Evolutionary conservation across 2,797 vertebrate species (phyloP), one percentile per base, ranked within the genome.

Genomic region (Siniperca undulata): DNA sequence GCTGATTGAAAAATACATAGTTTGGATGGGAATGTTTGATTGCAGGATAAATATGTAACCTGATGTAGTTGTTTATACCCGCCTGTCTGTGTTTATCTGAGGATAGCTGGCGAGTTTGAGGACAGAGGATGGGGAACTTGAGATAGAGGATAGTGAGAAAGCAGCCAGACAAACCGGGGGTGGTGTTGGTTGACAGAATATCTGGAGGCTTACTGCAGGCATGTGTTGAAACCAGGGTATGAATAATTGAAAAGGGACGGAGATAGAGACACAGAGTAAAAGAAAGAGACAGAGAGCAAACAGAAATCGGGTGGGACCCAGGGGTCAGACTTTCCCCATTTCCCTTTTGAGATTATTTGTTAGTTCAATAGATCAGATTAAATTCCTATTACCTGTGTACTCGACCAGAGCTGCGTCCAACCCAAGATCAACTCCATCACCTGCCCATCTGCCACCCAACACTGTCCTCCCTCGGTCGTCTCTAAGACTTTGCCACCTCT

Each of bases 191-290:
- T 87, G 84, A 89, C 87, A 83, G 85, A 78, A 84, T 86, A 86
- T 86, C 87, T 82, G 77, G 67, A 86, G 87, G 72, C 86, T 88
- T 58, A 81, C 82, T 84, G 68, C 69, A 77, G 82, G 90, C 85
- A 82, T 84, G 85, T 88, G 89, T 86, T 67, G 56, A 89, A 91
- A 89, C 77, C 38, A 58, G 69, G 48, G 42, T 75, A 80, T 90
- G 84, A 91, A 93, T 91, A 85, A 91, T 89, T 88, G 82, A 93
- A 87, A 83, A 77, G 75, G 72, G 80, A 85, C 59, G 22, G 70
- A 80, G 74, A 67, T 70, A 52, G 68, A 81, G 55, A 87, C n/a
- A 72, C 52, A 86, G 70, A 73, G 68, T 79, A 40, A n/a, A 7
- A 46, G 69, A 77, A 40, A 36, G 36, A 80, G 19, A 76, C 27